phyloP scores from a whole-genome alignment of 2,113 vertebrate genomes.

The Monopterus albus region DNA sequence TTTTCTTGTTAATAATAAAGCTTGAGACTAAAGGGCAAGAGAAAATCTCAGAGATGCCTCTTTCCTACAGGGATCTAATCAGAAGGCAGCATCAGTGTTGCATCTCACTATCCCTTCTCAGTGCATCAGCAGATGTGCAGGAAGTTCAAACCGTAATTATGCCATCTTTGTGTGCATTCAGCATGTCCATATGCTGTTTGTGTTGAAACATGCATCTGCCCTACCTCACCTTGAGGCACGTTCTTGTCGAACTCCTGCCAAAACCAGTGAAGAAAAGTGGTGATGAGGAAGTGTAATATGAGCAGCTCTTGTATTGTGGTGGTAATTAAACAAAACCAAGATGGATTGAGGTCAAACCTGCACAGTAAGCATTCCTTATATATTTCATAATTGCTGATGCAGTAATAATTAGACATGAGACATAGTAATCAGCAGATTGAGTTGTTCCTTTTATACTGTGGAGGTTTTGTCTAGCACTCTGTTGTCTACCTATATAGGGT shows the following conservation, averaged over 20 bases:
- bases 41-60: slow-evolving; percentile 27
- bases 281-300: slow-evolving; percentile 22
- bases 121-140: slow-evolving; percentile 55
- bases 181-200: slow-evolving; percentile 52
- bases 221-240: slow-evolving; percentile 28
- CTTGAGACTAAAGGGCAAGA: slow-evolving; percentile 31
- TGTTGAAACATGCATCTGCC: slow-evolving; percentile 46
- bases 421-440: slow-evolving; percentile 57
- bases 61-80: slow-evolving; percentile 64
- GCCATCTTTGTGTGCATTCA: slow-evolving; percentile 54
- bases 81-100: slow-evolving; percentile 37
- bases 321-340: slow-evolving; percentile 70
- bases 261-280: slow-evolving; percentile 25
- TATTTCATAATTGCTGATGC: slow-evolving; percentile 72
- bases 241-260: slow-evolving; percentile 33
- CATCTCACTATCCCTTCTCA: slow-evolving; percentile 42
- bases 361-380: slow-evolving; percentile 45
- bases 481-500: slow-evolving; percentile 5
- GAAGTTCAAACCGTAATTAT: slow-evolving; percentile 57
- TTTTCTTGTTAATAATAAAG: slow-evolving; percentile 22
- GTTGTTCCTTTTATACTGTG: slow-evolving; percentile 28
- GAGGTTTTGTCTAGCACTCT: slow-evolving; percentile 31
- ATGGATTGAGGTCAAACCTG: slow-evolving; percentile 66
- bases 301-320: slow-evolving; percentile 39
- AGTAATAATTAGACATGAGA: slow-evolving; percentile 78